A percentile compares a stretch with the other conserved stretches of the same genome.
phyloP scores from a whole-genome alignment of 2,113 vertebrate genomes.

The Onychostoma macrolepis region DNA sequence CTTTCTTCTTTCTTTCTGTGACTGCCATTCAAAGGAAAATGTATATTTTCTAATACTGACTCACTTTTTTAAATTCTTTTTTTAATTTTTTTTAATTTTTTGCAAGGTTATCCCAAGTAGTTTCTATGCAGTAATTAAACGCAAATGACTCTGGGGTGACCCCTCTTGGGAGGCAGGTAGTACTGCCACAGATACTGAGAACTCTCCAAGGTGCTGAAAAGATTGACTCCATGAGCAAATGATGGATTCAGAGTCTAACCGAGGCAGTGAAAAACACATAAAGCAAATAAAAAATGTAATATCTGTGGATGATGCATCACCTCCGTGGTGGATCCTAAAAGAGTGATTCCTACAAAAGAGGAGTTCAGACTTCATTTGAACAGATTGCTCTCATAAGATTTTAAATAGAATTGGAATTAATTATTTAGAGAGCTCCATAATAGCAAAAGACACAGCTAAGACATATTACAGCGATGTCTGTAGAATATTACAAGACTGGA shows the following conservation, averaged over 20 bases:
- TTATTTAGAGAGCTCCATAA: conserved; percentile 51
- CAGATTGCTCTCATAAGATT: conserved; percentile 49
- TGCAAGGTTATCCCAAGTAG: too few relatives aligned
- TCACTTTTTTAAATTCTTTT: too few relatives aligned
- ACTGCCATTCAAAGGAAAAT: too few relatives aligned
- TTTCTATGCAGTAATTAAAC: conserved; percentile 19
- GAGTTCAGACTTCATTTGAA: conserved; percentile 43
- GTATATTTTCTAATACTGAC: too few relatives aligned
- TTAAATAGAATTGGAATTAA: conserved; percentile 59
- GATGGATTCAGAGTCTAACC: conserved; percentile 31
- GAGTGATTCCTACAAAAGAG: conserved; percentile 32
- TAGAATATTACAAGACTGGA: conserved; percentile 21
- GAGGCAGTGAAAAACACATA: conserved; percentile 25
- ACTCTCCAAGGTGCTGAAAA: conserved; percentile 69
- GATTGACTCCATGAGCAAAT: conserved; percentile 6
- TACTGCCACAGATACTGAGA: conserved; percentile 5
- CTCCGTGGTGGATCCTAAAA: conserved; percentile 1
- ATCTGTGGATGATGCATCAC: conserved; percentile 20
- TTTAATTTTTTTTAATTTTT: too few relatives aligned
- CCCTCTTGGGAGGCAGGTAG: conserved; percentile 55
- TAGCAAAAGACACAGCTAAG: conserved; percentile 37
- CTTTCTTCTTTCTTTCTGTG: too few relatives aligned
- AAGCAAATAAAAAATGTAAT: conserved; percentile 32
- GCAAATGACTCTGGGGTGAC: conserved; percentile 49
- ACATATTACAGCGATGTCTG: conserved; percentile 28